Evolutionary conservation across 2,113 vertebrate genomes (phyloP), one percentile per base, ranked within the genome.

Genomic region (Calidris pugnax): DNA sequence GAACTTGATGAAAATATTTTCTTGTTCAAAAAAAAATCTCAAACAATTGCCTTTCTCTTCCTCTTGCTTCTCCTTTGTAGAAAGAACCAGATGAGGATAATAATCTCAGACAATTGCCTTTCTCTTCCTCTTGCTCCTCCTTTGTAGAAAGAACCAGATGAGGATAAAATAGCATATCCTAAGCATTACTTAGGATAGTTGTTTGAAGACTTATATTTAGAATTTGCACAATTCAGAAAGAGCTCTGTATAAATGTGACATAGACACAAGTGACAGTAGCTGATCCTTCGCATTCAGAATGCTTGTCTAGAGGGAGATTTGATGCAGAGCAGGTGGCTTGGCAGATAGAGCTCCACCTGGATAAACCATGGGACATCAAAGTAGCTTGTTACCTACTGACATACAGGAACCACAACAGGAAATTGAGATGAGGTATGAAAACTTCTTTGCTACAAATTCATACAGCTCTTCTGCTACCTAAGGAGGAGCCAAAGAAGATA

Each of bases 331-430:
- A 93, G 71, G 87, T 94, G 91, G 90, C 78, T 69, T 81, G 73
- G 76, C 85, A 94, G 73, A 88, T 26, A 96, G 60, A 85, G 13
- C 56, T 94, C 79, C 85, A 84, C 92, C 90, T 95, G 88, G 63
- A 60, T 86, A 81, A 94, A 37, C 76, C 73, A 50, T 82, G 69
- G 84, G 86, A 50, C 37, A 57, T 59, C 76, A 32, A 67, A 84
- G 48, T 48, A 72, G 37, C 30, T 53, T 37, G 43, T 89, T 90
- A 80, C 73, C 60, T 86, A 94, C 60, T 87, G 93, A 72, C 69
- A 51, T 43, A 72, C 62, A 92, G 86, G 76, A 96, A 86, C 55
- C 26, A 33, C 56, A 53, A 88, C 66, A 95, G 73, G 93, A 95
- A 94, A 92, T 83, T 91, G 68, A 75, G 60, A 50, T 59, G 33